Base-by-base conservation (phyloP, 2,797 vertebrate genomes). In the Oreortyx pictus region DNA sequence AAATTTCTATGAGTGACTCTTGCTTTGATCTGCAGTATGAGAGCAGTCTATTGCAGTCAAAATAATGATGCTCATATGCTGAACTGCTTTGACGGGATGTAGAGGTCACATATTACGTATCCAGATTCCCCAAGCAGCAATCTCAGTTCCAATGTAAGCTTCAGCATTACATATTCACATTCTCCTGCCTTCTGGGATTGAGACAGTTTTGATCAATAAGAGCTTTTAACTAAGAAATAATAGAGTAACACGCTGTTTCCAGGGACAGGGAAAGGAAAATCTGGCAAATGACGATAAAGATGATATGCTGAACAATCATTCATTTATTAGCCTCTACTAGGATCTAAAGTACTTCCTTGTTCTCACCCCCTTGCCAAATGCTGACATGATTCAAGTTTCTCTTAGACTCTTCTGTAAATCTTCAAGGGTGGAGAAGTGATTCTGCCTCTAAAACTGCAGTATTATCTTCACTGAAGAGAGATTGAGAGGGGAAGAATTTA, bases 141-240 rank as follows among this genome's bases (percentile, higher is more conserved):
- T 81, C 65, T 82, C 70, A 81, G 56, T 54, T 93, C 68, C 59
- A 85, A 1, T 60, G 50, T 6, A 16, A 87, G 31, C 1, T 85
- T 24, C 44, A 83, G 35, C 10, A 15, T 91, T 91, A 79, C 62
- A 75, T 87, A 91, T 88, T 94, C 87, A 78, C 66, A 88, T 86
- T 70, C 67, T 89, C 24, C 59, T 91, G 43, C 39, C 85, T 91
- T 93, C 56, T 95, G 89, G 59, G 80, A 78, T 66, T 88, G 50
- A 88, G 56, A 50, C 2, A 70, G 12, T 72, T 64, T 78, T 94
- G 79, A 93, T 83, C 31, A 3, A 83, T 89, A 89, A 81, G 66
- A 91, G 66, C 31, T 75, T 94, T 95, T 91, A 91, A 86, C 78
- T 86, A 72, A 83, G 73, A 83, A 88, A 92, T 89, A 83, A 72